Percentiles rank a stretch among this genome's conserved stretches.
Evolutionary conservation across 1,140 invertebrate genomes (phyloP).

Genomic region (Bradynema listronoti): DNA sequence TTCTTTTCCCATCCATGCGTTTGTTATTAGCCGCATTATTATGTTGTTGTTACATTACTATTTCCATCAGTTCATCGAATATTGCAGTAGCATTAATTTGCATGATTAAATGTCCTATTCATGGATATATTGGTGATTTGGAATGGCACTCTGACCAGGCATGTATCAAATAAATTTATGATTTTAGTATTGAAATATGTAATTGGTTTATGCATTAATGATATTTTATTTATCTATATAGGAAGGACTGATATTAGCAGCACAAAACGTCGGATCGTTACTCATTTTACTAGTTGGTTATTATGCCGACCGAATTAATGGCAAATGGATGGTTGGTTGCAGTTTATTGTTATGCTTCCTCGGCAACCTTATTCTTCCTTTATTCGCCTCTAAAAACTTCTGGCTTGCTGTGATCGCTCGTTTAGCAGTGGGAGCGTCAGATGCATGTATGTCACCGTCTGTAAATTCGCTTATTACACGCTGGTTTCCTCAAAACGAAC

Average conservation of each 20-base stretch:
- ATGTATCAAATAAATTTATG: background rate
- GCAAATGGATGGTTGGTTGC: constrained; percentile 52
- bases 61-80: constrained; percentile 53
- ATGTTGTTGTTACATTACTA: constrained; percentile 55
- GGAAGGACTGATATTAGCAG: constrained; percentile 54
- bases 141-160: constrained; percentile 51
- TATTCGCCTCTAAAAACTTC: constrained; percentile 46
- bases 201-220: no score
- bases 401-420: constrained; percentile 50
- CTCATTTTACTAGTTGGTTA: constrained; percentile 53
- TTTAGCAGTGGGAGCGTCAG: constrained; percentile 47
- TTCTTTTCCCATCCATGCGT: constrained; percentile 53
- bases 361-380: constrained; percentile 49
- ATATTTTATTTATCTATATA: constrained; percentile 26
- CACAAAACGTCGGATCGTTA: constrained; percentile 54
- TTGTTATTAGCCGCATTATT: constrained; percentile 47
- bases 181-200: background rate
- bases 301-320: constrained; percentile 49
- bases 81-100: constrained; percentile 56
- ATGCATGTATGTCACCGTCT: constrained; percentile 53
- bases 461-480: constrained; percentile 55
- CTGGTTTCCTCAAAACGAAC: constrained; percentile 7
- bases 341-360: constrained; percentile 43
- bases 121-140: constrained; percentile 50
- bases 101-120: constrained; percentile 55